Evolutionary conservation across 1,140 invertebrate species (phyloP), one percentile per base, ranked within the genome.

Genomic region (Cotesia typhae): DNA sequence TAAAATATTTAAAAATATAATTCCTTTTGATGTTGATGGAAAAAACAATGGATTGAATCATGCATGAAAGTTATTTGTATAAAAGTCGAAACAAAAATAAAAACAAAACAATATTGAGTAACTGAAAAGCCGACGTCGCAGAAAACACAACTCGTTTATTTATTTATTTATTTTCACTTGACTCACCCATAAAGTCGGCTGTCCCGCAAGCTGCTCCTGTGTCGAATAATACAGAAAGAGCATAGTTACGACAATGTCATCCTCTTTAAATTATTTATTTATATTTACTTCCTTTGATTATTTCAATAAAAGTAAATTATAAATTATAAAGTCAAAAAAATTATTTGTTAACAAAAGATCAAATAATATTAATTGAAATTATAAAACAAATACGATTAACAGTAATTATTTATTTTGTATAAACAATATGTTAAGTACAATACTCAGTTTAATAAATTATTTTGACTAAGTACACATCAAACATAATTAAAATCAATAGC

Each of bases 101-200:
- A 28, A n/a, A 28, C 4, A 35, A 69, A 65, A 65, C 4, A 55
- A 55, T 55, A 59, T 59, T 47, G 41, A 71, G 47, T 71, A 71
- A 71, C 38, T 28, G 41, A 71, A 71, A 71, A 71, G 70, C 70
- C 63, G 55, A 61, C 47, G 53, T 38, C 52, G 70, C 61, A 66
- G 36, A 66, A 51, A 71, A 71, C 52, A 38, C 51, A 71, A 71
- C 36, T 53, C 37, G n/a, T 37, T 20, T 47, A 47, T 70, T 47
- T 61, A 53, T 59, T 59, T 64, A 57, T 57, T 37, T 41, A 17
- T 53, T 67, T 60, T 66, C 12, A 37, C 14, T 17, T 59, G 76
- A 92, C 92, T 92, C 88, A 92, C 92, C 92, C 92, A 85, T 92
- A 92, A 85, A 92, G 87, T 88, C 90, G 90, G 89, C 91, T 92